phyloP scores from a whole-genome alignment of 2,888 invertebrate genomes.

The Andricus quercusramuli region DNA sequence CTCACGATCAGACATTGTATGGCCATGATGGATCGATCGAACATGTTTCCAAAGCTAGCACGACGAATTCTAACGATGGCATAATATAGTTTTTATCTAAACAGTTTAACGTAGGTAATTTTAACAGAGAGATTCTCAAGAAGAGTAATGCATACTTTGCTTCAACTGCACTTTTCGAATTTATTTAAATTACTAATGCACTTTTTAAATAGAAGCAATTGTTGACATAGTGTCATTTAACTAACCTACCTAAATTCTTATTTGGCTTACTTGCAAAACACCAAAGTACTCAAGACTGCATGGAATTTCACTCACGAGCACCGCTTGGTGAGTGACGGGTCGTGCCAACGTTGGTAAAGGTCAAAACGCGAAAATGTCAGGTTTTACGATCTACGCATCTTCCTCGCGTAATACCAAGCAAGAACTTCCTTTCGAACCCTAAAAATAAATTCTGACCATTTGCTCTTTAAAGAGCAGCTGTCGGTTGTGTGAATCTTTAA shows the following conservation, averaged over 20 bases:
- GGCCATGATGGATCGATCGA: conserved; percentile 49
- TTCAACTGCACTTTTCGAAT: background rate
- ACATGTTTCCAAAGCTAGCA: conserved; percentile 46
- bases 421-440: background rate
- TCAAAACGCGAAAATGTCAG: conserved; percentile 12
- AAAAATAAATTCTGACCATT: background rate
- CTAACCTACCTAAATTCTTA: conserved; percentile 3
- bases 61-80: conserved; percentile 19
- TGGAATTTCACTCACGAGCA: conserved; percentile 14
- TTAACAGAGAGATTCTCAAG: background rate
- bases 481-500: background rate
- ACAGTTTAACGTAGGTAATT: background rate
- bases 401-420: background rate
- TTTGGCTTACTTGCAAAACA: conserved; percentile 22
- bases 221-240: background rate
- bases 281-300: conserved; percentile 1
- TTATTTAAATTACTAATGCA: background rate
- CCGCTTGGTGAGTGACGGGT: background rate
- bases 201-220: background rate
- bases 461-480: background rate
- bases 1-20: conserved; percentile 42
- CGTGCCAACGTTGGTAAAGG: conserved; percentile 20
- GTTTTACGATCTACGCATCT: conserved; percentile 11
- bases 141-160: background rate
- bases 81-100: background rate